Conservation (phyloP, 2,888 invertebrate species). For the Cecidostiba fungosa region DNA sequence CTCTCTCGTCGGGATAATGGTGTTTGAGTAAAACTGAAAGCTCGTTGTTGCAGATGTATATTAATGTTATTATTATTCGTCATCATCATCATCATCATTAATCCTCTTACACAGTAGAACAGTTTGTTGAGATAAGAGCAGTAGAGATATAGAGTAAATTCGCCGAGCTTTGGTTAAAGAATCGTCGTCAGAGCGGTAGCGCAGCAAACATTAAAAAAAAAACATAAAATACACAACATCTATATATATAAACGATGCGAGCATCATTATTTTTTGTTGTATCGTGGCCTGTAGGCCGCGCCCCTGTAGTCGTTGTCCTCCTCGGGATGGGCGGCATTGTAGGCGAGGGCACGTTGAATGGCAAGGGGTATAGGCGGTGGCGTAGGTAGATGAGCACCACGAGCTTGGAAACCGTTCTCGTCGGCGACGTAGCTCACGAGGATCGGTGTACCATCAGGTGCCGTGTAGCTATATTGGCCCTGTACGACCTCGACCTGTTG, state of each 20-base stretch:
- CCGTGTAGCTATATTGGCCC: conserved; percentile 86
- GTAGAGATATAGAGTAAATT: neutral
- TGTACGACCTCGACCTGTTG: conserved; percentile 80
- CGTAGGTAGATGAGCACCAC: conserved; percentile 89
- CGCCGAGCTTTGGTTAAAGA: conserved; percentile 11
- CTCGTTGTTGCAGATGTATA: neutral
- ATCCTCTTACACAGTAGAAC: neutral
- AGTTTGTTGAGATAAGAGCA: neutral
- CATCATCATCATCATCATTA: neutral
- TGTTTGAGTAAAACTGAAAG: neutral
- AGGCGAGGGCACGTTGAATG: conserved; percentile 86
- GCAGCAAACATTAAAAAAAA: neutral
- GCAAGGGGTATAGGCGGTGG: conserved; percentile 91
- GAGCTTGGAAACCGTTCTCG: conserved; percentile 86
- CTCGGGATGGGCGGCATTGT: conserved; percentile 81
- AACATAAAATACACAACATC: neutral
- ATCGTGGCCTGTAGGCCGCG: conserved; percentile 19
- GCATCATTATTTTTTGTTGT: neutral
- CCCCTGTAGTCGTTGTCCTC: conserved; percentile 73
- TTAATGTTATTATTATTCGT: neutral
- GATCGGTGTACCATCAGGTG: conserved; percentile 86
- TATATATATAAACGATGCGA: neutral
- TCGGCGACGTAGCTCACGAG: conserved; percentile 85
- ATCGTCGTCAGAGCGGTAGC: conserved; percentile 1
- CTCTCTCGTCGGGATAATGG: neutral